Evolutionary conservation across 2,113 vertebrate species (phyloP).

Genomic region (Dicaeum eximium): DNA sequence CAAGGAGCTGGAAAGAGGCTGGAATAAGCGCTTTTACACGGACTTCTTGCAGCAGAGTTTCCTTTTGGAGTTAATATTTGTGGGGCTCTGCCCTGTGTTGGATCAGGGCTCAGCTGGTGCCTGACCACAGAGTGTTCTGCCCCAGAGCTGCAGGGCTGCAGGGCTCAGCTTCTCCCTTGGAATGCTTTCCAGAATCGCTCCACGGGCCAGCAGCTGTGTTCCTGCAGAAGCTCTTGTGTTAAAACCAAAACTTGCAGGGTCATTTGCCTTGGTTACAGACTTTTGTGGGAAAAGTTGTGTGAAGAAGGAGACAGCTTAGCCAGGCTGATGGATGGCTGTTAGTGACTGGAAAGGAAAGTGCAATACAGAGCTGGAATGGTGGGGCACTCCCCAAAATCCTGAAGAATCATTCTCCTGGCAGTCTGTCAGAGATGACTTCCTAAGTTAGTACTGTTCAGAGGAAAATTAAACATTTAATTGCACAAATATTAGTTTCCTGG

Average conservation of each 20-base stretch:
- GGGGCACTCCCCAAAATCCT: not conserved
- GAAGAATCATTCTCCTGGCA: not conserved
- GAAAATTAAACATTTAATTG: not conserved
- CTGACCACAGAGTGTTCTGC: rapidly evolving
- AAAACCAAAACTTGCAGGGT: not conserved
- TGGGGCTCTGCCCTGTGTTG: not conserved
- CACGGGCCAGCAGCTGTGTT: not conserved
- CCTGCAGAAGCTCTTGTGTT: not conserved
- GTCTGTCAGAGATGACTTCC: not conserved
- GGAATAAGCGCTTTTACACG: not conserved
- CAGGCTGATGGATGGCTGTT: not conserved
- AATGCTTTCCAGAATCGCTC: rapidly evolving
- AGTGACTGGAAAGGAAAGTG: not conserved
- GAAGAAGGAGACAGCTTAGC: not conserved
- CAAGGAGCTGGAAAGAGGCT: not conserved
- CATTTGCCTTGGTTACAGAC: not conserved
- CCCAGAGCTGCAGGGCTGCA: not conserved
- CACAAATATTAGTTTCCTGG: not conserved
- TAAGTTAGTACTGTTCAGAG: not conserved
- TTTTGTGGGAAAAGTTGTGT: not conserved
- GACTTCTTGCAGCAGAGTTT: not conserved
- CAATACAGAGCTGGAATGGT: not conserved
- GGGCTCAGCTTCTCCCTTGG: not conserved
- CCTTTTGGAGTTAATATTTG: not conserved
- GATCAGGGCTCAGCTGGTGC: not conserved